Base-by-base conservation (phyloP, 2,113 vertebrate genomes). In the Benitochromis conjunctus region DNA sequence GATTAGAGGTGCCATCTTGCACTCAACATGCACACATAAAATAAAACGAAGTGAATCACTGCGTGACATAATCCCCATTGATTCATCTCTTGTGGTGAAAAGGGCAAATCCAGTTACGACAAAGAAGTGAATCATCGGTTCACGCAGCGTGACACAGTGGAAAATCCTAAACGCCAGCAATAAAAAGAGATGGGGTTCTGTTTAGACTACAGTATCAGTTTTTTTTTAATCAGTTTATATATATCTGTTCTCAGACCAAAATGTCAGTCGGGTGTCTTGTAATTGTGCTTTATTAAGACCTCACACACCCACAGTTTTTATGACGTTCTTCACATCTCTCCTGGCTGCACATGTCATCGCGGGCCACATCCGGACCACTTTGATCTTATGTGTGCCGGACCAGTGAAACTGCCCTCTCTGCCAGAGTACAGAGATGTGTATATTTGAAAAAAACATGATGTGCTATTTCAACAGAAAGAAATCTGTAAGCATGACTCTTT, bases 31-130 rank as follows among this genome's bases (percentile, higher is more conserved):
- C 34, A 51, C 54, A 60, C 11, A 48, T 31, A 83, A 89, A 87
- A 89, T 82, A 74, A 76, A 86, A 77, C 43, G 29, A 88, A 89
- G 55, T 87, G 82, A 92, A 89, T 93, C 92, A 90, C n/a, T 14
- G 7, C 29, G 79, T 78, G 74, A 82, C 34, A 83, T 46, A 88
- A 93, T 88, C 56, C 57, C 77, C 48, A 85, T 83, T 84, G 86
- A 89, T 83, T 85, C 21, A 48, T 60, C 26, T 85, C 62, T 4
- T 83, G 79, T 58, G 54, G 78, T 54, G 24, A 84, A 90, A 88
- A 90, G 86, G 71, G 79, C n/a, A 58, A 91, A 90, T 86, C 79
- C 74, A 88, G 48, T 80, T 82, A 90, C 2, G 19, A 79, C 9
- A 5, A 84, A 81, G 77, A 64, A 76, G 64, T 82, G 77, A 91